These are phyloP conservation scores for Dasysyrphus tricinctus DNA, from an alignment of 2,888 invertebrate species.

Conservation along the genomic window DNA sequence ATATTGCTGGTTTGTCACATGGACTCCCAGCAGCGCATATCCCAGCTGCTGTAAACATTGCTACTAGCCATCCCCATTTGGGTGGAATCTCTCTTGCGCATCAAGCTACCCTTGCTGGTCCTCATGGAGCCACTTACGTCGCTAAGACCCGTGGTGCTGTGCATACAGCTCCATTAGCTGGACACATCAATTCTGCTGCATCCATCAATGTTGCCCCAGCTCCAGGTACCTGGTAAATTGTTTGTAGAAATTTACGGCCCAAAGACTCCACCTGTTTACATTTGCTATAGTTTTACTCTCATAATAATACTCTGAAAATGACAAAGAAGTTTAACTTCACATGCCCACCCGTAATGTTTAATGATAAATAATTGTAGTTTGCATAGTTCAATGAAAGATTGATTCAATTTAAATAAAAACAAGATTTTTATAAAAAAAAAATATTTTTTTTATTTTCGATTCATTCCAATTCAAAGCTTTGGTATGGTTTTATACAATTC, in stretches of 20 bases:
- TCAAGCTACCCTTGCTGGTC: slow-evolving; percentile 80
- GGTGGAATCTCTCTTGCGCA: slow-evolving; percentile 77
- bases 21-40: slow-evolving; percentile 47
- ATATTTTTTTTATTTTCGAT: neutral
- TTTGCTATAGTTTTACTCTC: neutral
- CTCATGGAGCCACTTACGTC: slow-evolving; percentile 81
- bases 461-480: neutral
- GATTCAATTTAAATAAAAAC: slow-evolving; percentile 61
- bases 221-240: slow-evolving; percentile 78
- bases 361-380: slow-evolving; percentile 47
- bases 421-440: slow-evolving; percentile 53
- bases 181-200: slow-evolving; percentile 80
- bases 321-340: slow-evolving; percentile 44
- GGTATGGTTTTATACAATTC: neutral
- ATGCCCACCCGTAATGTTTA: slow-evolving; percentile 33
- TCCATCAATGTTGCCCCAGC: slow-evolving; percentile 80
- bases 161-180: slow-evolving; percentile 80
- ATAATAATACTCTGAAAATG: slow-evolving; percentile 35
- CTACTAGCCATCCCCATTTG: slow-evolving; percentile 33
- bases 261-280: slow-evolving; percentile 42
- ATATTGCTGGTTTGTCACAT: slow-evolving; percentile 23
- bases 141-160: slow-evolving; percentile 81
- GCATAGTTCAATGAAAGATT: slow-evolving; percentile 72
- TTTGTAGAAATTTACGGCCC: slow-evolving; percentile 8
- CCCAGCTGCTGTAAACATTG: slow-evolving; percentile 75